Conservation (phyloP, 2,797 vertebrate species). For the Otus scops region DNA sequence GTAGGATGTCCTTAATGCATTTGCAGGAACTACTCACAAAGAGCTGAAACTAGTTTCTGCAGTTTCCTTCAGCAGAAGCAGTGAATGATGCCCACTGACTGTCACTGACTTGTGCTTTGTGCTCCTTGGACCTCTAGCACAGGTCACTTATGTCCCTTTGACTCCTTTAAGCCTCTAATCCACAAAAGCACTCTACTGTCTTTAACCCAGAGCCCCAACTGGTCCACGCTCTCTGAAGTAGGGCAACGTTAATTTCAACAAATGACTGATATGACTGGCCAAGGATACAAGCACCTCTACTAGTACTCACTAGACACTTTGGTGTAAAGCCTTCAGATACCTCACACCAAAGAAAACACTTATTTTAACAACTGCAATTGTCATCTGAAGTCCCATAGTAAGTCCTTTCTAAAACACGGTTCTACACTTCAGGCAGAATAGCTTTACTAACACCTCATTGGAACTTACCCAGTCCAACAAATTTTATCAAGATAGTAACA, state of each 20-base stretch:
- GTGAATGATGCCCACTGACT: fast-evolving
- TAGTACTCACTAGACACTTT: neutral
- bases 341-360: neutral
- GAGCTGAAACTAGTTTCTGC: neutral
- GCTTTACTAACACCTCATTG: neutral
- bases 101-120: neutral
- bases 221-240: fast-evolving
- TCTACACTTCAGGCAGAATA: neutral
- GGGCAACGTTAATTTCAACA: neutral
- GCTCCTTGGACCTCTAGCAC: neutral
- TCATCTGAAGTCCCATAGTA: fast-evolving
- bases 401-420: neutral
- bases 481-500: neutral
- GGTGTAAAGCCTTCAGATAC: neutral
- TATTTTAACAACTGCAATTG: neutral
- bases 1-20: neutral
- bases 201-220: neutral
- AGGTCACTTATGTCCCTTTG: neutral
- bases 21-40: neutral
- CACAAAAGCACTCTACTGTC: neutral
- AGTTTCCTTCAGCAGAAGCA: neutral
- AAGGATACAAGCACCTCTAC: neutral
- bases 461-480: neutral
- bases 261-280: neutral
- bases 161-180: neutral